These are phyloP conservation scores for Channa argus DNA, from an alignment of 2,113 vertebrate species.

Conservation along the genomic window DNA sequence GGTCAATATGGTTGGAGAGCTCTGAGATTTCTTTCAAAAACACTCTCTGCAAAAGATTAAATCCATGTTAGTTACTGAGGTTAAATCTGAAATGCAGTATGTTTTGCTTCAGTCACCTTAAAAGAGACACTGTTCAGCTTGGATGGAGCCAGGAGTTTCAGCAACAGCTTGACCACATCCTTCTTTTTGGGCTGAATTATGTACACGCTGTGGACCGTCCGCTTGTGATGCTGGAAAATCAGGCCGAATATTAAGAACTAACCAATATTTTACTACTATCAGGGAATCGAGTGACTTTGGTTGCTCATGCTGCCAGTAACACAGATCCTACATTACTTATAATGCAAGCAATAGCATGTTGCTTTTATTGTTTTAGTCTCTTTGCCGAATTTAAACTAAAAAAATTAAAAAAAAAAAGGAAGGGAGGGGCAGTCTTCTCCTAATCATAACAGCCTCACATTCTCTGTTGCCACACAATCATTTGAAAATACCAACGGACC, in stretches of 20 bases:
- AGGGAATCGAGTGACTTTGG: not conserved
- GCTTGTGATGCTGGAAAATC: constrained; percentile 43
- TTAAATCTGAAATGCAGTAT: not conserved
- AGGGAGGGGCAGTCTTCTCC: too few species aligned
- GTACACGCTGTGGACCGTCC: constrained; percentile 75
- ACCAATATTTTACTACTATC: not conserved
- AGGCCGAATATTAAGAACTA: too few species aligned
- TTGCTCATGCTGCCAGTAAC: not conserved
- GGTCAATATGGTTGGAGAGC: constrained; percentile 81
- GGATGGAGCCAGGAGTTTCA: constrained; percentile 67
- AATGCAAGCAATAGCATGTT: not conserved
- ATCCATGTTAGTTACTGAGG: not conserved
- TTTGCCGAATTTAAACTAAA: too few species aligned
- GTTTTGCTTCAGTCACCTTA: constrained; percentile 55
- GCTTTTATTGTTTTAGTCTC: not conserved
- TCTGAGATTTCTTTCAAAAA: constrained; percentile 80
- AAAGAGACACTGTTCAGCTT: constrained; percentile 46
- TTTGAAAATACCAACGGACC: not conserved
- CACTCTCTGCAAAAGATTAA: constrained; percentile 70
- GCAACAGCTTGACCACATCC: constrained; percentile 65
- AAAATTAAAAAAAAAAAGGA: too few species aligned
- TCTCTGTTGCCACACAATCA: too few species aligned
- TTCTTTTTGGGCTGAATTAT: constrained; percentile 78
- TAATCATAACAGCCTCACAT: too few species aligned
- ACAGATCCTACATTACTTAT: too few species aligned